phyloP scores from a whole-genome alignment of 2,888 invertebrate genomes.

The Norana najaformis region DNA sequence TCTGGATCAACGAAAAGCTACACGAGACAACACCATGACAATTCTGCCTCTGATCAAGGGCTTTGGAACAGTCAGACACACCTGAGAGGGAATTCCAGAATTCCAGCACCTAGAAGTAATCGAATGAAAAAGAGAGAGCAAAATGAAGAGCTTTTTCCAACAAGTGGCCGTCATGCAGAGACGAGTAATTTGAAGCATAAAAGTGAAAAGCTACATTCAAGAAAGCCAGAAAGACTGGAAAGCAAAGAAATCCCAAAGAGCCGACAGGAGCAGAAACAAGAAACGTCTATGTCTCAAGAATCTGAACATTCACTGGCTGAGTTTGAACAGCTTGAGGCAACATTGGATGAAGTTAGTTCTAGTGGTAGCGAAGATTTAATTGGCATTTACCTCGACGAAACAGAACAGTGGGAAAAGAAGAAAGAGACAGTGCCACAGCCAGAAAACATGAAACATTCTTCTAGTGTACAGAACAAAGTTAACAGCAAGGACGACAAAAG shows the following conservation, averaged over 20 bases:
- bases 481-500: background rate
- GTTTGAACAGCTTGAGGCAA: conserved; percentile 23
- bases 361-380: conserved; percentile 1
- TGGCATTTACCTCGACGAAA: background rate
- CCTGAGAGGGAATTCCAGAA: background rate
- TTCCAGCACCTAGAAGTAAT: background rate
- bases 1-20: background rate
- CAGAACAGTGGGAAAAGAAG: background rate
- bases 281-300: background rate
- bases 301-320: background rate
- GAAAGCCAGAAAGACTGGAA: background rate
- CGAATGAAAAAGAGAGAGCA: background rate
- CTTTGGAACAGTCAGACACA: background rate
- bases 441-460: background rate
- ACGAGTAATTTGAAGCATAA: background rate
- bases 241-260: background rate
- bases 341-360: background rate
- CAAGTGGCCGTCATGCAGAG: background rate
- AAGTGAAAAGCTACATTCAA: background rate
- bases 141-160: background rate
- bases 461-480: background rate
- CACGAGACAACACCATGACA: background rate
- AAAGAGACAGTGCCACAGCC: background rate
- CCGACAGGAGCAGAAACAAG: background rate
- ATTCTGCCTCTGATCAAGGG: background rate